Conservation (phyloP, 2,113 vertebrate species). For the Pyrgilauda ruficollis region DNA sequence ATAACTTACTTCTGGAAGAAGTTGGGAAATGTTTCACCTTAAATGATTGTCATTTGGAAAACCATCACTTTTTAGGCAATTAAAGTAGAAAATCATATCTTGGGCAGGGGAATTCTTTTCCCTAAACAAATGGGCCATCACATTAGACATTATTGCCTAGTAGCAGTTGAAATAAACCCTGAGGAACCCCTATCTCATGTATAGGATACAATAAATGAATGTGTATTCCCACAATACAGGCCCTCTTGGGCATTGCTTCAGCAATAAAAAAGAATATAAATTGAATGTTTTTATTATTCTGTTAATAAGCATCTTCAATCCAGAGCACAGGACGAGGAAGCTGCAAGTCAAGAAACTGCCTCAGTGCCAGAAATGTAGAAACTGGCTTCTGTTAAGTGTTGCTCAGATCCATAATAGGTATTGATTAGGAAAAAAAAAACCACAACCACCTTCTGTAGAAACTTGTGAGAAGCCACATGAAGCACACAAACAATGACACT, state of each 20-base stretch:
- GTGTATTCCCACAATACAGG: background rate
- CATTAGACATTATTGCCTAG: background rate
- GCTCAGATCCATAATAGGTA: background rate
- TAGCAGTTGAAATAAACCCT: background rate
- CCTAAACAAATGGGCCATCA: background rate
- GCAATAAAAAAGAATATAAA: background rate
- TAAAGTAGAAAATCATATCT: background rate
- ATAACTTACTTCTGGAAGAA: constrained; percentile 1
- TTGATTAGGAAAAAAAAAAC: background rate
- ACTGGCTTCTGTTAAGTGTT: background rate
- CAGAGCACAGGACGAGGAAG: background rate
- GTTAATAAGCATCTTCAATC: background rate
- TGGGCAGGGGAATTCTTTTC: background rate
- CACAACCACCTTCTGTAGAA: background rate
- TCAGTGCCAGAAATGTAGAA: background rate
- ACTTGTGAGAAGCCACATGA: background rate
- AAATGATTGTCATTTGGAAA: constrained; percentile 16
- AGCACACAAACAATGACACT: background rate
- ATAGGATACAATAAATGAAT: background rate
- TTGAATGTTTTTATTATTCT: background rate
- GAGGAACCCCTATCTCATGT: background rate
- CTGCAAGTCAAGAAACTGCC: background rate
- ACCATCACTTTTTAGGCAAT: background rate
- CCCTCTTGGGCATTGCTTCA: background rate
- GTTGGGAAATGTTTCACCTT: background rate